Base-by-base conservation (phyloP, 2,888 invertebrate species). In the Zhuqinia jingwanae region DNA sequence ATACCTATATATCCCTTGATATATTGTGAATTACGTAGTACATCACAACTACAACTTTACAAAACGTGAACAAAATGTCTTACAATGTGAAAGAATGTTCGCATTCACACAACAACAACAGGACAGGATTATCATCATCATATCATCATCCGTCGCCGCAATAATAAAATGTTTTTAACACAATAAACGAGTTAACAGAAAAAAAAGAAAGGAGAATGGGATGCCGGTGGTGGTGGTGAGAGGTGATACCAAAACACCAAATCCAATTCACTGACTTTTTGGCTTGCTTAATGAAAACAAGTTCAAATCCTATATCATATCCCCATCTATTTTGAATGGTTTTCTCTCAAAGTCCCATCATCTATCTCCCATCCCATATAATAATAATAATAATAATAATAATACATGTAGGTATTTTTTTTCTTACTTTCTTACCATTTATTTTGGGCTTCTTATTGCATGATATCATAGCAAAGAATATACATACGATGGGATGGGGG, bases 71-170 rank as follows among this genome's bases (percentile, higher is more conserved):
- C 56, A 36, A 36, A 36, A 36, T 36, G 36, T 36, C 36, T 36
- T 36, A 36, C 36, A 75, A 75, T 75, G 36, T 42, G 15, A 36
- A 56, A 30, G 75, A 56, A 53, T 75, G 75, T 53, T 56, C 36
- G 36, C 75, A 36, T 56, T 75, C 53, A 56, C 47, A 30, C 11
- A n/a, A 15, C n/a, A 47, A 30, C 15, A 25, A 56, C 8, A 36
- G 5, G 36, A 36, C 36, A 36, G 17, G 3, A 70, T 70, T 50
- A 50, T 70, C 10, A 70, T 68, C 68, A 22, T 17, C 45, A 68
- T 68, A 22, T 17, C 45, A 68, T 68, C 20, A 65, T 42, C 50
- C 42, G 8, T 42, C 42, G n/a, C 42, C n/a, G 42, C 15, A 45
- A 17, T 42, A 45, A 2, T 1, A 27, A 27, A 42, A 22, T 45